Base-by-base conservation (phyloP, 1,140 invertebrate genomes). In the Anoplophora glabripennis region DNA sequence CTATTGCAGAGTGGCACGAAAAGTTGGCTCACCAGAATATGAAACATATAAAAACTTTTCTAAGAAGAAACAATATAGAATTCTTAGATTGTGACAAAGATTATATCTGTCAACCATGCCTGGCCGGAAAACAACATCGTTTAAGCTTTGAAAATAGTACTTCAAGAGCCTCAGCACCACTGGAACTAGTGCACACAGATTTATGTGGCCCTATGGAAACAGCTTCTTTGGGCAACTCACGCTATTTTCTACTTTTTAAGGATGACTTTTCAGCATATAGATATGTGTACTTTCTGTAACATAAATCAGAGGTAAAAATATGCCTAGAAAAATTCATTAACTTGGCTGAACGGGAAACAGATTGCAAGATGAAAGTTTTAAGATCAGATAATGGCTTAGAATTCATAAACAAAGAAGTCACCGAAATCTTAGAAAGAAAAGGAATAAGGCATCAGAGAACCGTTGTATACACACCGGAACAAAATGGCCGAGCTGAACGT, bases 321-420 rank as follows among this genome's bases (percentile, higher is more conserved):
- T 18, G 14, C 17, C 7, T 64, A 15, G 45, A 52, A 48, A 71
- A 73, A 1, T 79, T 73, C 55, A 55, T 78, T n/a, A 61, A 57
- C 38, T 57, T 70, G 41, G 64, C 64, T 0, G 64, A 78, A 63
- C 72, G 65, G 42, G 61, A 73, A 41, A 73, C 71, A 33, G 64
- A 64, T 38, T 64, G 70, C 35, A 70, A 56, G 56, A 57, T 78
- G 3, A 73, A 76, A 58, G 47, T 33, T 1, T 45, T 82, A 1
- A 63, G 73, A 57, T 72, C 68, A n/a, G 78, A 81, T 53, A 79
- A 78, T 71, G 78, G 75, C 4, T 18, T 66, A 8, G 78, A 79
- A 37, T 77, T 76, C 57, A 38, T 72, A 0, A 78, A 76, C 47
- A 58, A 65, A 49, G 62, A 72, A 18, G 47, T 79, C 2, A 59